These are phyloP conservation scores for Pelochelys cantorii DNA, from an alignment of 2,797 vertebrate genomes.

Conservation along the genomic window DNA sequence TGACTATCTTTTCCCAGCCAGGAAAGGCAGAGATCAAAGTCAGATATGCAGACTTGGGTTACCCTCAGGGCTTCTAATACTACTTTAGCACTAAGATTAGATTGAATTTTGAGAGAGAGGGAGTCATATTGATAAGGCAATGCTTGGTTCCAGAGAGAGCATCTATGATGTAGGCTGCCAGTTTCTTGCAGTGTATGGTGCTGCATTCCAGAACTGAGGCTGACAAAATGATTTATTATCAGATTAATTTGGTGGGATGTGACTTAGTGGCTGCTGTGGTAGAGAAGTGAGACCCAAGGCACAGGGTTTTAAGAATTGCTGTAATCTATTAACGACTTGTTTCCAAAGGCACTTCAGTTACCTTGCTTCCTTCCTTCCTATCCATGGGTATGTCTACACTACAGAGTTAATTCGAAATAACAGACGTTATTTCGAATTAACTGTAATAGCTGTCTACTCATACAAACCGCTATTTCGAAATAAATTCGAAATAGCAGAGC, in stretches of 20 bases:
- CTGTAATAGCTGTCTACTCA: no score
- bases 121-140: background rate
- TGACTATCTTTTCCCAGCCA: fast-evolving
- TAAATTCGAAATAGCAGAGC: no score
- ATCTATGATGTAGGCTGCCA: constrained; percentile 63
- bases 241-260: constrained; percentile 60
- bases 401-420: no score
- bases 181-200: constrained; percentile 55
- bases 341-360: constrained; percentile 25
- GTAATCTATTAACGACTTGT: background rate
- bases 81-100: fast-evolving
- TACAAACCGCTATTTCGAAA: no score
- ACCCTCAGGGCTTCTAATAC: background rate
- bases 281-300: constrained; percentile 59
- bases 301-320: constrained; percentile 34
- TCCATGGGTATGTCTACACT: no score
- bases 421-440: no score
- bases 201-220: constrained; percentile 47
- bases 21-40: fast-evolving
- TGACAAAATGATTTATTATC: constrained; percentile 66
- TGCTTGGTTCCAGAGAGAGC: constrained; percentile 39
- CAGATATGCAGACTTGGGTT: background rate
- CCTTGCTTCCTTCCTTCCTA: constrained; percentile 21
- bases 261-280: constrained; percentile 59
- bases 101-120: background rate